Evolutionary conservation across 2,113 vertebrate genomes (phyloP).

Genomic region (Pogonocichla stellata): DNA sequence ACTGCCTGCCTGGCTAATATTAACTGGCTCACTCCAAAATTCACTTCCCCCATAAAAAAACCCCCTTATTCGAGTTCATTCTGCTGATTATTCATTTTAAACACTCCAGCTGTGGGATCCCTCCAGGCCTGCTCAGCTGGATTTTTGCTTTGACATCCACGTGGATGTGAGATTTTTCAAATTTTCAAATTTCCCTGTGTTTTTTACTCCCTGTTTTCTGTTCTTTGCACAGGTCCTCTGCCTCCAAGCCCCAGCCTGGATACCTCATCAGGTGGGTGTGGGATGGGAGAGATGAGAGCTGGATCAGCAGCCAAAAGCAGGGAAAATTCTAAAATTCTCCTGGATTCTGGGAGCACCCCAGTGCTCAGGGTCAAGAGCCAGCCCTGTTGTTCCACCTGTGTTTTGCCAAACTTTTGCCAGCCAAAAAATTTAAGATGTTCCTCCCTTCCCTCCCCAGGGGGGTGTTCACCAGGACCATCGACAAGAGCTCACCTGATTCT

Average conservation of each 20-base stretch:
- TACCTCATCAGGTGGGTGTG: conserved; percentile 80
- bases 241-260: conserved; percentile 58
- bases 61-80: neutral
- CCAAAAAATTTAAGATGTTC: neutral
- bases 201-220: neutral
- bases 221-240: conserved; percentile 50
- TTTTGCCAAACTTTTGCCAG: neutral
- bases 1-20: neutral
- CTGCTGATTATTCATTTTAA: neutral
- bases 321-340: neutral
- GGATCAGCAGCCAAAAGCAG: neutral
- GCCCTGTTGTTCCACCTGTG: neutral
- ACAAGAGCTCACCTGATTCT: conserved; percentile 52
- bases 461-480: conserved; percentile 75
- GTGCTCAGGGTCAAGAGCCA: neutral
- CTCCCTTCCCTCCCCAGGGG: conserved; percentile 58
- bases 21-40: neutral
- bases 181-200: rapidly evolving
- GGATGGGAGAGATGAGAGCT: neutral
- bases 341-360: neutral
- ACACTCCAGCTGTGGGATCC: neutral
- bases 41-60: neutral
- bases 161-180: neutral
- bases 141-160: neutral
- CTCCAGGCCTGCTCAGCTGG: neutral